Conservation (phyloP, 2,888 invertebrate genomes). For the Schizaphis graminum region DNA sequence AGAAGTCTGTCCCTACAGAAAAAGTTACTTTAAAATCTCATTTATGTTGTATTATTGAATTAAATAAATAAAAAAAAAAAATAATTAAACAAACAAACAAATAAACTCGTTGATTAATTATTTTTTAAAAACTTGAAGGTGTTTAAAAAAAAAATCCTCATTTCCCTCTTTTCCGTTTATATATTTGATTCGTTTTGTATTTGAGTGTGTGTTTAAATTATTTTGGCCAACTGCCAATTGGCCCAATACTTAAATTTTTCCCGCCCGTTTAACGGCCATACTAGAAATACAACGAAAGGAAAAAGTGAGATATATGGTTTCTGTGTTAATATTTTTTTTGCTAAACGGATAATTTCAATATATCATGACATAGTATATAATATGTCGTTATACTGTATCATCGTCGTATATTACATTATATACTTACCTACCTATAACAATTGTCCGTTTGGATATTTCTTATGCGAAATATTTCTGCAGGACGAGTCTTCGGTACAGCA, state of each 20-base stretch:
- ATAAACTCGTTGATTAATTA: constrained; percentile 4
- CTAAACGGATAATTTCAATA: background rate
- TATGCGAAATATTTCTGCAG: constrained; percentile 72
- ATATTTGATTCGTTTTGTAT: constrained; percentile 22
- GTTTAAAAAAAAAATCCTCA: background rate
- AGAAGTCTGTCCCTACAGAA: background rate
- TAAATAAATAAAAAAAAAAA: constrained; percentile 12
- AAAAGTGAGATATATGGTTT: background rate
- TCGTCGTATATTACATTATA: background rate
- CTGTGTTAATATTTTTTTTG: background rate
- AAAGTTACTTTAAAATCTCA: constrained; percentile 18
- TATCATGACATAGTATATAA: background rate
- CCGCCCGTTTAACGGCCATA: background rate
- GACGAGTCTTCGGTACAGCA: constrained; percentile 98
- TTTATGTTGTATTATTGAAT: constrained; percentile 29
- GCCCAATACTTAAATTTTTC: constrained; percentile 49
- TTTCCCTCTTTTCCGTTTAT: background rate
- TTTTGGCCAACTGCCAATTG: constrained; percentile 54
- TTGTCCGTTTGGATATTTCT: background rate
- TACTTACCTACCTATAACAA: background rate
- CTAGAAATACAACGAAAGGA: background rate
- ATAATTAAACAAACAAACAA: background rate
- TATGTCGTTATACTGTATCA: background rate
- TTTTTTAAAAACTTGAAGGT: constrained; percentile 29
- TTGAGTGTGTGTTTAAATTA: constrained; percentile 19